Evolutionary conservation across 2,797 vertebrate species (phyloP).

Genomic region (Enteromius fasciolatus): DNA sequence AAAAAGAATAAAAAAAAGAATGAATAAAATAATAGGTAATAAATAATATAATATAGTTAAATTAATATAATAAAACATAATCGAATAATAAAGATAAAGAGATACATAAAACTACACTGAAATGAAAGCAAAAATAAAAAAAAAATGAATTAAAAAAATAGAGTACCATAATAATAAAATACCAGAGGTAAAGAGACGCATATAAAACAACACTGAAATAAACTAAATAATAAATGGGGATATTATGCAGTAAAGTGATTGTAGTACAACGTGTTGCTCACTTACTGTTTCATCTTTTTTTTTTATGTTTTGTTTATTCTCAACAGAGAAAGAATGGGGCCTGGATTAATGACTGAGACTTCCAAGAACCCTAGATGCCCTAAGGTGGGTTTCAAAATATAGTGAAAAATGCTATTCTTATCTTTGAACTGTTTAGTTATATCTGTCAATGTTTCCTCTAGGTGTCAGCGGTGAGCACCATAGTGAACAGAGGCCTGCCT

Average conservation of each 20-base stretch:
- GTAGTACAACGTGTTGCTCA: not conserved
- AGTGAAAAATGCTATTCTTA: not conserved
- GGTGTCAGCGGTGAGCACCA: slow-evolving; percentile 95
- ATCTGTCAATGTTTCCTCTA: slow-evolving; percentile 68
- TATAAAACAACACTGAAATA: not conserved
- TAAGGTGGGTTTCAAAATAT: slow-evolving; percentile 79
- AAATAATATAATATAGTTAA: not conserved
- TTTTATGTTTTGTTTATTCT: slow-evolving; percentile 1
- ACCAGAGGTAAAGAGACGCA: not conserved
- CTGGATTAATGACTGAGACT: slow-evolving; percentile 90
- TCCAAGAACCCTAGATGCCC: slow-evolving; percentile 88
- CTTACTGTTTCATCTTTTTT: not conserved
- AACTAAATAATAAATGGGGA: not conserved
- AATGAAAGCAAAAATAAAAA: not conserved
- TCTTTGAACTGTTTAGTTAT: not conserved
- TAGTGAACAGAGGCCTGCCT: slow-evolving; percentile 90
- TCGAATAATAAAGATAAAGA: not conserved
- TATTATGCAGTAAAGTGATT: not conserved
- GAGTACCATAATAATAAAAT: not conserved
- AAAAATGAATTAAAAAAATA: not conserved
- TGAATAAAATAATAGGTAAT: not conserved
- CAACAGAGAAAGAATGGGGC: slow-evolving; percentile 90
- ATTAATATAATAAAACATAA: not conserved
- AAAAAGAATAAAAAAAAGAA: too few relatives aligned
- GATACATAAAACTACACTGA: not conserved